Evolutionary conservation across 2,888 invertebrate genomes (phyloP), one percentile per base, ranked within the genome.

Genomic region (Drosophila testacea): DNA sequence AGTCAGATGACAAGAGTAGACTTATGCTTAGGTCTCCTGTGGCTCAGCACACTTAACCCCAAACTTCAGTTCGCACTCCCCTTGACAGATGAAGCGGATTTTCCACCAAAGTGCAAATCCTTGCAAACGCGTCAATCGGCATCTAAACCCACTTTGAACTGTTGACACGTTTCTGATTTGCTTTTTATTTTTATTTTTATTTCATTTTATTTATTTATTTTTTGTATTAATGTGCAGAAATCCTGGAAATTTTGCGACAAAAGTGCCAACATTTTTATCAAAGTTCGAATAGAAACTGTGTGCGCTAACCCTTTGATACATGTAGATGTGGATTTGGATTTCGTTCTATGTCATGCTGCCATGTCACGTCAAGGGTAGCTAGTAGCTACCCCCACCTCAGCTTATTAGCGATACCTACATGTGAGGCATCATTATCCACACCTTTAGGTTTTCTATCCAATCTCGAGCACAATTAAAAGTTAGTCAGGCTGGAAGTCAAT

Each of bases 201-300:
- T 61, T 44, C 10, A 28, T 28, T 56, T 66, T 36, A 38, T 46
- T 46, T 76, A 28, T 28, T 56, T 66, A 30, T 30, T 46, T 46
- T 76, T 72, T 79, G 66, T 86, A 75, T 72, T 83, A 82, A 85
- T 88, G 83, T 76, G 62, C 64, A 64, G 54, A 83, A 80, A 83
- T 72, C 51, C 57, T 16, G 47, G 30, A 47, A 60, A 66, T 77
- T 85, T 83, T 75, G 73, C 44, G 57, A 65, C 38, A 88, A 84
- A 84, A 88, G 63, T 81, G 81, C 70, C 73, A 86, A 79, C 79
- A 86, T 61, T 88, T 88, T 72, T 63, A 79, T 88, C 87, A 84
- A 83, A 88, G 76, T 77, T 72, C 65, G 72, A 68, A 70, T n/a
- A 10, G 50, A 62, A 41, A 34, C 6, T 36, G 50, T 36, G 48